A percentile compares a stretch with the other conserved stretches of the same genome.
Evolutionary conservation across 2,888 invertebrate species (phyloP).

Genomic region (Sycophila texana): DNA sequence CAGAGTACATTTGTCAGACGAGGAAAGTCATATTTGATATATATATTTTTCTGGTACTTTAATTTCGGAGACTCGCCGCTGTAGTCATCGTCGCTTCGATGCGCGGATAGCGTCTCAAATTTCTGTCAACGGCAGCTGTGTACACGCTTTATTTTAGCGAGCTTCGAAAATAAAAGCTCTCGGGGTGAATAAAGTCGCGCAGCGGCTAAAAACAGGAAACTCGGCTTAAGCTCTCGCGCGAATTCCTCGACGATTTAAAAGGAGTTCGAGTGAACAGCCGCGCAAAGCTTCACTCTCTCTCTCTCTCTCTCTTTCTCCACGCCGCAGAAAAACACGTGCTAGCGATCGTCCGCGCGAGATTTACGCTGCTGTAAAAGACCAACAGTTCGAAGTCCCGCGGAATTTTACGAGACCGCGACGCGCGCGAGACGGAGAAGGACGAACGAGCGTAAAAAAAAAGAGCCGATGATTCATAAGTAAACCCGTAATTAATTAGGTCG

Average conservation of each 20-base stretch:
- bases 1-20: background rate
- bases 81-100: background rate
- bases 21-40: background rate
- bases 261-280: background rate
- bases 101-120: background rate
- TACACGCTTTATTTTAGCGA: background rate
- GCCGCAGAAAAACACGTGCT: background rate
- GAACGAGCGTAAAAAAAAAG: slow-evolving; percentile 49
- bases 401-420: slow-evolving; percentile 58
- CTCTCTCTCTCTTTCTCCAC: background rate
- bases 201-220: slow-evolving; percentile 5
- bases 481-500: slow-evolving; percentile 70
- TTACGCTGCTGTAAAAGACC: slow-evolving; percentile 61
- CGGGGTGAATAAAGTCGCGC: background rate
- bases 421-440: background rate
- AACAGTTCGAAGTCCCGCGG: slow-evolving; percentile 60
- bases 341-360: slow-evolving; percentile 52
- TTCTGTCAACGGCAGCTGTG: background rate
- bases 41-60: background rate
- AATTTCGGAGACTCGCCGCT: background rate
- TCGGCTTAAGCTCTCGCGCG: slow-evolving; percentile 2
- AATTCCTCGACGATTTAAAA: slow-evolving; percentile 23
- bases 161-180: background rate
- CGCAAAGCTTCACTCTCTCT: slow-evolving; percentile 4
- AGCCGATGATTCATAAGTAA: slow-evolving; percentile 69